Evolutionary conservation across 2,888 invertebrate species (phyloP).

Genomic region (Gastracanthus pulcherrimus): DNA sequence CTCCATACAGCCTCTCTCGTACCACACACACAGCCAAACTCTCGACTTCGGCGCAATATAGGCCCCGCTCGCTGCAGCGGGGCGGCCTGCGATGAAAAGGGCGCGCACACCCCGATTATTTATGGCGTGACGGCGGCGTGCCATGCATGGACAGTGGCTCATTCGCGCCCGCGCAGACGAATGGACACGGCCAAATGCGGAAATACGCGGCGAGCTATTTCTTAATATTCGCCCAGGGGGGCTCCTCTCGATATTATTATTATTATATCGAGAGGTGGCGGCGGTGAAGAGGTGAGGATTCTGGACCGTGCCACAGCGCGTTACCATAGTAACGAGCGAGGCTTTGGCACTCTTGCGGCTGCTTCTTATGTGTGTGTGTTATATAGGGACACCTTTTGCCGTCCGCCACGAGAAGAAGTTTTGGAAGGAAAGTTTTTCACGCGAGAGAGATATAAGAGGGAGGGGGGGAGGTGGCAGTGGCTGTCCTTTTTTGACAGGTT

Average conservation of each 20-base stretch:
- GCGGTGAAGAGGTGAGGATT: too few species aligned
- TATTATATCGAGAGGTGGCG: slow-evolving; percentile 1
- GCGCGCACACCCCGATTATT: slow-evolving; percentile 73
- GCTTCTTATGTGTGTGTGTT: too few species aligned
- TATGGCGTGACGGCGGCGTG: slow-evolving; percentile 72
- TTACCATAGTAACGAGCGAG: slow-evolving; percentile 50
- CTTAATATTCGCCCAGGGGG: slow-evolving; percentile 73
- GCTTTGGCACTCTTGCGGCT: not conserved
- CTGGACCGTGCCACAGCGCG: not conserved
- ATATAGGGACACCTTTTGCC: slow-evolving; percentile 19
- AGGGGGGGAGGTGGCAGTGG: not conserved
- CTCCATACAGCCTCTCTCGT: too few species aligned
- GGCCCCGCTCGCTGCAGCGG: not conserved
- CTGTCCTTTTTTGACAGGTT: slow-evolving; percentile 31
- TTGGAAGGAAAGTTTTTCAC: slow-evolving; percentile 2
- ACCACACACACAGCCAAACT: too few species aligned
- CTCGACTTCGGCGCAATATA: too few species aligned
- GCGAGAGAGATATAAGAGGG: not conserved
- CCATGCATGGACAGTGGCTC: slow-evolving; percentile 76
- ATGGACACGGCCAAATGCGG: too few species aligned
- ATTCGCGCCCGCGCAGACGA: slow-evolving; percentile 69
- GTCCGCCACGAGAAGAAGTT: not conserved
- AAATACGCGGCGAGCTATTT: slow-evolving; percentile 75
- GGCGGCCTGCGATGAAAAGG: slow-evolving; percentile 33
- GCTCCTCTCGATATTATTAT: slow-evolving; percentile 21